These are phyloP conservation scores for Musca domestica DNA, from an alignment of 1,140 invertebrate species.

Conservation along the genomic window DNA sequence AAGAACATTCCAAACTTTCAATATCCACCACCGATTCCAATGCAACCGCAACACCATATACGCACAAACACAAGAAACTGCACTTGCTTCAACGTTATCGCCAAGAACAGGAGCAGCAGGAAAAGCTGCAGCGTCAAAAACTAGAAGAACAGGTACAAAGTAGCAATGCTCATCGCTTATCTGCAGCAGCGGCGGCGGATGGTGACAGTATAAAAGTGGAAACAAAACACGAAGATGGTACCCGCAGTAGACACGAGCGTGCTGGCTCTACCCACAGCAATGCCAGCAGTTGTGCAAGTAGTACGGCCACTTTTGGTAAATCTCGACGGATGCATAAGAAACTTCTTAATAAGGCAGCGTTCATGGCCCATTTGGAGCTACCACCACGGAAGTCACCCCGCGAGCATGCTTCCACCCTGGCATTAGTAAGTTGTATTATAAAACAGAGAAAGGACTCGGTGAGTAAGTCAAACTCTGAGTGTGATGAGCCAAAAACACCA, in stretches of 20 bases:
- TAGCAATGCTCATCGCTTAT: slow-evolving; percentile 16
- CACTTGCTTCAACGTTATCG: slow-evolving; percentile 46
- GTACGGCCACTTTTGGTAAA: slow-evolving; percentile 35
- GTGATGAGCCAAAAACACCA: slow-evolving; percentile 34
- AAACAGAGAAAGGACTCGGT: slow-evolving; percentile 57
- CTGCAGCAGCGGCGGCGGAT: no score
- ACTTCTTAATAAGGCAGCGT: slow-evolving; percentile 43
- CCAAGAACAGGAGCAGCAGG: slow-evolving; percentile 44
- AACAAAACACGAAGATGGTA: not conserved
- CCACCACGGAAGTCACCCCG: slow-evolving; percentile 79
- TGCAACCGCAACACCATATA: slow-evolving; percentile 5
- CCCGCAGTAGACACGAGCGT: slow-evolving; percentile 28
- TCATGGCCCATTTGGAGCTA: slow-evolving; percentile 51
- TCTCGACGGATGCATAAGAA: slow-evolving; percentile 47
- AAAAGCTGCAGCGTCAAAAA: slow-evolving; percentile 13
- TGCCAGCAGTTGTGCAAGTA: slow-evolving; percentile 34
- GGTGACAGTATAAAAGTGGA: not conserved
- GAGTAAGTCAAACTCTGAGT: slow-evolving; percentile 48
- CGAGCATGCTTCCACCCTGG: slow-evolving; percentile 80
- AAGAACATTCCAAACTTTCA: slow-evolving; percentile 16
- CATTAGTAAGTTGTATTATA: slow-evolving; percentile 70
- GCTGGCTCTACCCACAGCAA: slow-evolving; percentile 39
- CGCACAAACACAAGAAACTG: slow-evolving; percentile 47
- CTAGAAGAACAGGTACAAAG: not conserved
- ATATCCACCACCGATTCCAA: not conserved